Evolutionary conservation across 2,797 vertebrate species (phyloP), one percentile per base, ranked within the genome.

Genomic region (Tamandua tetradactyla): DNA sequence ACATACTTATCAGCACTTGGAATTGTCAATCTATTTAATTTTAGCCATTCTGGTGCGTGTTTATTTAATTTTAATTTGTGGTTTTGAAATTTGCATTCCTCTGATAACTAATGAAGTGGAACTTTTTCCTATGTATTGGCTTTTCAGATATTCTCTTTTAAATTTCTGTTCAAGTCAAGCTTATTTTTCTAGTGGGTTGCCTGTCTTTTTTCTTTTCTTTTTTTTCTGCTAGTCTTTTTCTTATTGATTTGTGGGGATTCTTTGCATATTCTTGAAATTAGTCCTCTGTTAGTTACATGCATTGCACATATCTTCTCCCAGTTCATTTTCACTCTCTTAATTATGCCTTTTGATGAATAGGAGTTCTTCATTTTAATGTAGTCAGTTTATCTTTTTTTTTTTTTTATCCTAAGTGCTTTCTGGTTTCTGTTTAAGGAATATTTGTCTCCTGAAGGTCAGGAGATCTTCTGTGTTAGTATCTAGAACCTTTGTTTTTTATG

Each of bases 161-260:
- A 89, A 37, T 75, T 35, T 93, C 49, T 83, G 37, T 61, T 83
- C 42, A 55, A 35, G 37, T 62, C n/a, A 47, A 32, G 62, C 42
- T 90, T 61, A 82, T 87, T 93, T 76, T 83, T 75, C 57, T 59
- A 14, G 49, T 49, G 42, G 14, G 1, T 14, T 64, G 30, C 78
- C 76, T 82, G 20, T 88, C 61, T 89, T 76, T 93, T 59, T 59
- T 47, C 74, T 75, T 93, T 59, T 59, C 40, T 74, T 75, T n/a
- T n/a, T n/a, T n/a, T n/a, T n/a, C n/a, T n/a, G n/a, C n/a, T n/a
- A n/a, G 20, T 88, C 61, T 89, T 76, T 93, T 59, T 59, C 47
- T 74, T 75, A 79, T 17, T 62, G n/a, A 42, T 62, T 47, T 78
- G 23, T 90, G 40, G n/a, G 23, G 13, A 2, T n/a, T 71, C 22